Evolutionary conservation across 2,113 vertebrate genomes (phyloP).

Genomic region (Dromiciops gliroides): DNA sequence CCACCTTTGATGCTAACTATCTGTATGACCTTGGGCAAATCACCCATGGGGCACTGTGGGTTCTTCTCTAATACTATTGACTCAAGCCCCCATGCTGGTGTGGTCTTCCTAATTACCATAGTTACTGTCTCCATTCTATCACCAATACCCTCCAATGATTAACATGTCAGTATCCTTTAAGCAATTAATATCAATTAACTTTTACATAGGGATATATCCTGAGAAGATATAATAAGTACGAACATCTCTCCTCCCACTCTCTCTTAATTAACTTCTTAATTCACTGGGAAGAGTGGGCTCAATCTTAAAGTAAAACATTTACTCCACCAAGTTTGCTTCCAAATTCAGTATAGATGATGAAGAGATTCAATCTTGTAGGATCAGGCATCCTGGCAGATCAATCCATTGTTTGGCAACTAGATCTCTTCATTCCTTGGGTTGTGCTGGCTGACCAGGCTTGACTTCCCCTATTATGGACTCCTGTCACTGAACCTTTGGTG

Average conservation of each 20-base stretch:
- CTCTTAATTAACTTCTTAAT: neutral
- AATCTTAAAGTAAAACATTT: neutral
- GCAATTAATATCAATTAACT: neutral
- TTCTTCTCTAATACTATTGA: neutral
- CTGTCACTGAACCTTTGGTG: neutral
- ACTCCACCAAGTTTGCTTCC: neutral
- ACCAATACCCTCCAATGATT: neutral
- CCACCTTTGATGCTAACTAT: neutral
- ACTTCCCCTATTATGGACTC: neutral
- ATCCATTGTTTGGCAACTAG: neutral
- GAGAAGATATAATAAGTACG: neutral
- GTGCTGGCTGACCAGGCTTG: neutral
- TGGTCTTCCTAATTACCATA: too few species aligned
- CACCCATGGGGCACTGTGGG: neutral
- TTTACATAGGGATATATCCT: neutral
- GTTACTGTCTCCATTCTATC: neutral
- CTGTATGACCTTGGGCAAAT: neutral
- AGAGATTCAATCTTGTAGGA: neutral
- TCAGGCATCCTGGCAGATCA: neutral
- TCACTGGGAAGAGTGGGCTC: neutral
- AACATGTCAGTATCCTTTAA: neutral
- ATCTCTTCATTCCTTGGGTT: neutral
- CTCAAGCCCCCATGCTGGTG: neutral
- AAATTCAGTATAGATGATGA: neutral
- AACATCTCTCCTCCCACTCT: neutral